Conservation (phyloP, 92 coral and sea anemone species). For the Ricordea florida region DNA sequence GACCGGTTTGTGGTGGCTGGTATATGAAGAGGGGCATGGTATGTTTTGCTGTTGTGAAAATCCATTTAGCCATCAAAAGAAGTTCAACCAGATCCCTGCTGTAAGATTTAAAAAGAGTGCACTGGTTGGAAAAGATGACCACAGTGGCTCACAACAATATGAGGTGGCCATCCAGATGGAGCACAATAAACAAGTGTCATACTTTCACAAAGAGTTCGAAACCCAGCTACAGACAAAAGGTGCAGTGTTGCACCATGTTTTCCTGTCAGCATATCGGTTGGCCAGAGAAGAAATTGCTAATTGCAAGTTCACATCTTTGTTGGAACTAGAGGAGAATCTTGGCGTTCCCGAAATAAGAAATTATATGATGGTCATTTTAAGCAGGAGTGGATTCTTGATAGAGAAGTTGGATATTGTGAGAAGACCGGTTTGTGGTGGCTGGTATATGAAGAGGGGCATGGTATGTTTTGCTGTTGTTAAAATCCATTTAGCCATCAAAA, state of each 20-base stretch:
- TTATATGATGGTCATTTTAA: conserved; percentile 31
- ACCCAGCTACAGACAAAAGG: conserved; percentile 30
- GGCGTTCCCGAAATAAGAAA: conserved; percentile 27
- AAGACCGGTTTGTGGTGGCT: conserved; percentile 40
- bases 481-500: conserved; percentile 35
- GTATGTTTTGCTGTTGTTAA: conserved; percentile 32
- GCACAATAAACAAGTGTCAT: conserved; percentile 14
- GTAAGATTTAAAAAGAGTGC: conserved; percentile 37
- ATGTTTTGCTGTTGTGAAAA: conserved; percentile 36
- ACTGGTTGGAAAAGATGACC: conserved; percentile 21
- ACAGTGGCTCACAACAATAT: conserved; percentile 34
- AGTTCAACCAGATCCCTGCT: conserved; percentile 39
- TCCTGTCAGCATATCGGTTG: conserved; percentile 36
- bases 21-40: conserved; percentile 46
- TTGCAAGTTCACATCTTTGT: conserved; percentile 46
- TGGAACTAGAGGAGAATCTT: conserved; percentile 28
- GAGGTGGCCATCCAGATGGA: conserved; percentile 25
- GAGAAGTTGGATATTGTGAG: conserved; percentile 32
- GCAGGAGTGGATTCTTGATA: conserved; percentile 37
- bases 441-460: conserved; percentile 44
- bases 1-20: conserved; percentile 39
- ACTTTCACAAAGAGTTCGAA: conserved; percentile 29
- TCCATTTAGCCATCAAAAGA: conserved; percentile 31
- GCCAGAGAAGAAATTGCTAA: conserved; percentile 42
- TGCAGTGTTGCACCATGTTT: conserved; percentile 19